phyloP scores from a whole-genome alignment of 2,113 vertebrate genomes.

The Larimichthys crocea region DNA sequence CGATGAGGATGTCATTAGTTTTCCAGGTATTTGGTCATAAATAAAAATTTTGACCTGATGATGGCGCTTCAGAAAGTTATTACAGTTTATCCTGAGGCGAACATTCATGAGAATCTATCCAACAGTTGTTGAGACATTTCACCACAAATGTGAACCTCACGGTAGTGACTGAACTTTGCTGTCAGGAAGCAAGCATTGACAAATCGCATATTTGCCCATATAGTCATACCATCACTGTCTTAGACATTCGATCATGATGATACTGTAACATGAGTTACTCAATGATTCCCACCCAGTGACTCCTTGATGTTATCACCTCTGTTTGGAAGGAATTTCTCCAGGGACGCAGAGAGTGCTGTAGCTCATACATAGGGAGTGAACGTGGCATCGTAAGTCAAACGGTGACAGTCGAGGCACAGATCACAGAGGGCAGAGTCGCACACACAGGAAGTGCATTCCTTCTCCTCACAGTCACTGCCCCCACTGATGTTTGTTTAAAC shows the following conservation, averaged over 20 bases:
- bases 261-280: slow-evolving; percentile 15
- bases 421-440: slow-evolving; percentile 77
- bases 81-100: neutral
- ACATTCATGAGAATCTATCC: neutral
- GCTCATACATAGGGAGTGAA: slow-evolving; percentile 65
- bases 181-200: neutral
- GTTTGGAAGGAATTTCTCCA: slow-evolving; percentile 24
- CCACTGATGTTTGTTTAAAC: slow-evolving; percentile 86
- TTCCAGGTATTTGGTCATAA: neutral
- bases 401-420: slow-evolving; percentile 74
- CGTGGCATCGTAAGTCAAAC: slow-evolving; percentile 70
- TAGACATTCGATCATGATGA: slow-evolving; percentile 7
- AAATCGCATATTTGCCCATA: neutral
- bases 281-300: slow-evolving; percentile 36
- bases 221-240: neutral
- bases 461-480: slow-evolving; percentile 87
- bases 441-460: slow-evolving; percentile 90
- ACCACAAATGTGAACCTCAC: neutral
- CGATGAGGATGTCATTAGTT: neutral
- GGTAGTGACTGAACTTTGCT: neutral
- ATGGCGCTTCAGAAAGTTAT: neutral
- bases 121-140: neutral
- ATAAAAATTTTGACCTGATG: neutral
- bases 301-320: slow-evolving; percentile 59
- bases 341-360: slow-evolving; percentile 48